Conservation (phyloP, 2,113 vertebrate genomes). For the Sturnus vulgaris region DNA sequence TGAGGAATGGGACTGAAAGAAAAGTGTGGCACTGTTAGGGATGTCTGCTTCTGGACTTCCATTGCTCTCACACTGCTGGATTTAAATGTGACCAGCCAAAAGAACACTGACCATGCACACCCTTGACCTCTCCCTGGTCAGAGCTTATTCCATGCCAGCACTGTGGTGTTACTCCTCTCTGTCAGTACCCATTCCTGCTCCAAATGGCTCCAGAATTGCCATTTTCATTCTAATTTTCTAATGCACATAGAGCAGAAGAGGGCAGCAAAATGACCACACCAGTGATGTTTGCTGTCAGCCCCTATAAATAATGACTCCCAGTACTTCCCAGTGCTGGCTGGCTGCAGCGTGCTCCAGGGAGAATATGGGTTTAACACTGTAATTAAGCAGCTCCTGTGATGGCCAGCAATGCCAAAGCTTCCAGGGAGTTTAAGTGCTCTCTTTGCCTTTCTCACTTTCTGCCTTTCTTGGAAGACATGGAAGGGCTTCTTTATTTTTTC, state of each 20-base stretch:
- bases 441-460: neutral
- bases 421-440: neutral
- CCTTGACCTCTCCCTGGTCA: neutral
- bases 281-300: neutral
- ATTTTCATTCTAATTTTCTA: neutral
- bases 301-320: neutral
- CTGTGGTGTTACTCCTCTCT: neutral
- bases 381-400: neutral
- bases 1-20: neutral
- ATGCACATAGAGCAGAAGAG: neutral
- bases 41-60: neutral
- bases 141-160: neutral
- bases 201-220: neutral
- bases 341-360: neutral
- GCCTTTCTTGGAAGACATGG: neutral
- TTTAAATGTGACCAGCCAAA: neutral
- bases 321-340: neutral
- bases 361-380: neutral
- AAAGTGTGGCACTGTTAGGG: neutral
- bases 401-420: neutral
- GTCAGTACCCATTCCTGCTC: neutral
- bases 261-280: neutral
- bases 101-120: neutral
- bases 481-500: neutral
- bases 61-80: rapidly evolving